Conservation (phyloP, 2,113 vertebrate genomes). For the Anseranas semipalmata region DNA sequence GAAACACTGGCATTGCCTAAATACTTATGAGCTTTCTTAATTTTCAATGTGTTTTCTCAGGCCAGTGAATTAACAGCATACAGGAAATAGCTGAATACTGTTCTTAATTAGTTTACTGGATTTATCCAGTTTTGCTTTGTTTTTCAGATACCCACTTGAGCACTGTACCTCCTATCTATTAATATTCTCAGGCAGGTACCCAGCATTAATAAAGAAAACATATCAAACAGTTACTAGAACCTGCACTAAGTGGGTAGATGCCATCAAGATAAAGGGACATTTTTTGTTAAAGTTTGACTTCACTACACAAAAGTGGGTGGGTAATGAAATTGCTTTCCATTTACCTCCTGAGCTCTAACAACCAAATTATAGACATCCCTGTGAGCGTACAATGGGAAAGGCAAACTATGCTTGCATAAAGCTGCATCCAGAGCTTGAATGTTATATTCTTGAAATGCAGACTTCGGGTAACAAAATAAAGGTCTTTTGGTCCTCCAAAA, state of each 20-base stretch:
- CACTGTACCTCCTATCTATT: neutral
- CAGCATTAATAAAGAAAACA: conserved; percentile 47
- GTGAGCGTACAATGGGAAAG: neutral
- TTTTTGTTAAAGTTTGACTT: conserved; percentile 70
- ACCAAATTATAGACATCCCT: neutral
- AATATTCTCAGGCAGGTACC: neutral
- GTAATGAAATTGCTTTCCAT: conserved; percentile 23
- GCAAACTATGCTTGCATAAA: neutral
- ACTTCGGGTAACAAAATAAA: neutral
- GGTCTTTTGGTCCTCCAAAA: neutral
- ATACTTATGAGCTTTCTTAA: neutral
- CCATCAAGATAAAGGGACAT: conserved; percentile 56
- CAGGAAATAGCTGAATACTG: conserved; percentile 43
- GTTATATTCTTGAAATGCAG: neutral
- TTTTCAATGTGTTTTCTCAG: conserved; percentile 15
- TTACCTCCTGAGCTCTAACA: conserved; percentile 6
- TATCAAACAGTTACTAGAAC: conserved; percentile 32
- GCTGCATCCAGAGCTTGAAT: neutral
- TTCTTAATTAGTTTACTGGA: neutral
- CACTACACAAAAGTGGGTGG: conserved; percentile 1
- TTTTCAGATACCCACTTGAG: neutral
- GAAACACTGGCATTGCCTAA: neutral
- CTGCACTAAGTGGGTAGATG: conserved; percentile 38
- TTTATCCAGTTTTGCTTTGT: neutral
- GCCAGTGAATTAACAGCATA: neutral